Conservation (phyloP, 1,140 invertebrate genomes). For the Bombus confusus region DNA sequence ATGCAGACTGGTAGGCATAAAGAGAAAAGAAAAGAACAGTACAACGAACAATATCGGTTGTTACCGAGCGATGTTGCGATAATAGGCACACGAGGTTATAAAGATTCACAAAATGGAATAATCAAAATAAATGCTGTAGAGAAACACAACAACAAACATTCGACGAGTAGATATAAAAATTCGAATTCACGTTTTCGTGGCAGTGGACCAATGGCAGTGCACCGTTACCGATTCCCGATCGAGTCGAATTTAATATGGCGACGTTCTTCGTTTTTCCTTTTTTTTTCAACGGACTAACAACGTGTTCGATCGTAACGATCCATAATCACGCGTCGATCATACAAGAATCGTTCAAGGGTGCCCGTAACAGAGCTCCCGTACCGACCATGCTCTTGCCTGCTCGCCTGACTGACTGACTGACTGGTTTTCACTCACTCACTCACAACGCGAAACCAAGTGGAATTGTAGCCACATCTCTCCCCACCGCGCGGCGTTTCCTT, state of each 20-base stretch:
- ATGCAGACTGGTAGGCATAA: not conserved
- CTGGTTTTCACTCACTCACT: conserved; percentile 78
- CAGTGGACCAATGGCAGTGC: conserved; percentile 43
- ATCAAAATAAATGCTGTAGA: conserved; percentile 22
- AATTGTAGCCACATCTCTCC: conserved; percentile 64
- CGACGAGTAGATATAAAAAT: not conserved
- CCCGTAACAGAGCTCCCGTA: conserved; percentile 41
- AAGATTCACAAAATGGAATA: not conserved
- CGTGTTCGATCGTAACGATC: conserved; percentile 7
- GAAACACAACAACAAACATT: conserved; percentile 21
- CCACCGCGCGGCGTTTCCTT: conserved; percentile 54
- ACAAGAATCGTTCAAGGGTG: conserved; percentile 26
- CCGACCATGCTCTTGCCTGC: conserved; percentile 42
- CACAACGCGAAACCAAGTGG: conserved; percentile 70
- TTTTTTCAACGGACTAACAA: conserved; percentile 22
- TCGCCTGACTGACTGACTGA: conserved; percentile 77
- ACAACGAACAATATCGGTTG: not conserved
- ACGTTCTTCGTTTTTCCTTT: not conserved
- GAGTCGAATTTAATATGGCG: not conserved
- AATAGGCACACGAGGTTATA: not conserved
- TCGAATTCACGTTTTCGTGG: not conserved
- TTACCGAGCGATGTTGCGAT: not conserved
- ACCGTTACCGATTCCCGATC: conserved; percentile 26
- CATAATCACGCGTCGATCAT: conserved; percentile 38
- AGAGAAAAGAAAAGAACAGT: not conserved